A percentile compares a stretch with the other conserved stretches of the same genome.
Conservation (phyloP, 2,888 invertebrate species). For the Altica lythri region DNA sequence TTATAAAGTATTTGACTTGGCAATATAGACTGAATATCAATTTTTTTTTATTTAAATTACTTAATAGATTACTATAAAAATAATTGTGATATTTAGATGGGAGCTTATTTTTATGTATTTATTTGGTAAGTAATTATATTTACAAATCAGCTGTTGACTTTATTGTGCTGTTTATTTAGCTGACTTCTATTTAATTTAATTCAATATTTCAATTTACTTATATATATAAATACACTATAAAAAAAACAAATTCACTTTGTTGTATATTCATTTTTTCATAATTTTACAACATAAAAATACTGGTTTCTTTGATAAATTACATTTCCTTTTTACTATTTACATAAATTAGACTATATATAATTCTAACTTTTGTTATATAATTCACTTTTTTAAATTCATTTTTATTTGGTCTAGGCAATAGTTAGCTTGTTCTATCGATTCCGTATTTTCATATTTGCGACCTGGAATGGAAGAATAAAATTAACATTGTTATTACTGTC, state of each 20-base stretch:
- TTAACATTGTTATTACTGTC: no score
- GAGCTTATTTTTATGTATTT: background rate
- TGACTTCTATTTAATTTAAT: background rate
- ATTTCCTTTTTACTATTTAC: no score
- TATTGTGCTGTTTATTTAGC: no score
- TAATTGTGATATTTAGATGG: background rate
- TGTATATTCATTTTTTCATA: no score
- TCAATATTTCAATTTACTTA: background rate
- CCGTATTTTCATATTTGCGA: slow-evolving; percentile 65
- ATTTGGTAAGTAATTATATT: no score
- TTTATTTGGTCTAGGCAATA: slow-evolving; percentile 78
- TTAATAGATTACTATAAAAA: background rate
- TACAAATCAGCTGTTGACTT: no score
- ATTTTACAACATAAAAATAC: no score
- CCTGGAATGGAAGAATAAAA: slow-evolving; percentile 57
- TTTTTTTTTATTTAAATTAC: slow-evolving; percentile 7
- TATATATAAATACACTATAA: no score
- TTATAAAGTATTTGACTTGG: background rate
- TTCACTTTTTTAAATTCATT: slow-evolving; percentile 40
- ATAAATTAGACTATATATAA: no score
- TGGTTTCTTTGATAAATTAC: no score
- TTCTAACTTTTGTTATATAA: no score
- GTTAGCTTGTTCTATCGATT: slow-evolving; percentile 75
- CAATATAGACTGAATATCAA: slow-evolving; percentile 16
- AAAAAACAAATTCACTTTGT: no score